Conservation (phyloP, 2,888 invertebrate genomes). For the Idaea straminata region DNA sequence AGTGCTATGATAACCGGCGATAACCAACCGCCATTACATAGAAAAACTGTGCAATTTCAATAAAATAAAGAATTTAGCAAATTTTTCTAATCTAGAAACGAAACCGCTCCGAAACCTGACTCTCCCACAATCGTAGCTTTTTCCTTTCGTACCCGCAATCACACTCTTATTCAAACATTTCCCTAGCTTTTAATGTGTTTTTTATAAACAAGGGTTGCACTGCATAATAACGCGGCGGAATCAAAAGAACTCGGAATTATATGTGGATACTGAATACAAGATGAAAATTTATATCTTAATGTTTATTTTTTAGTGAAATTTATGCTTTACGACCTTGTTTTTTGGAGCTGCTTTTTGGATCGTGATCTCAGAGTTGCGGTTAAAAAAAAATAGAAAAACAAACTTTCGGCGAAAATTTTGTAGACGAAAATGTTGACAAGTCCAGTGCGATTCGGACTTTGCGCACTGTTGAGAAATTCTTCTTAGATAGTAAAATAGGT, state of each 20-base stretch:
- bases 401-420: slow-evolving; percentile 25
- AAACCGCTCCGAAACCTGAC: slow-evolving; percentile 23
- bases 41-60: neutral
- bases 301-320: neutral
- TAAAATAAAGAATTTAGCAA: neutral
- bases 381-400: no score
- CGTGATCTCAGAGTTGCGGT: no score
- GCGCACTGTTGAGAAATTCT: slow-evolving; percentile 2
- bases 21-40: no score
- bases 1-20: no score
- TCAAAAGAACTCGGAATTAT: slow-evolving; percentile 43
- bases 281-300: neutral
- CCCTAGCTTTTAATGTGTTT: slow-evolving; percentile 52
- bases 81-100: neutral
- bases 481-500: no score
- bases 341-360: no score
- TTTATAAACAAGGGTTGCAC: slow-evolving; percentile 57
- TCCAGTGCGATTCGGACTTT: slow-evolving; percentile 26
- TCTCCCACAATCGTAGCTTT: slow-evolving; percentile 23
- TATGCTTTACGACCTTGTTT: neutral
- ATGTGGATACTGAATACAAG: slow-evolving; percentile 5
- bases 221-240: slow-evolving; percentile 53
- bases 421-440: slow-evolving; percentile 24
- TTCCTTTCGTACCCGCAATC: slow-evolving; percentile 56
- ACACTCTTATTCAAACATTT: slow-evolving; percentile 77